Conservation (phyloP, 1,140 invertebrate genomes). For the Caerostris darwini region DNA sequence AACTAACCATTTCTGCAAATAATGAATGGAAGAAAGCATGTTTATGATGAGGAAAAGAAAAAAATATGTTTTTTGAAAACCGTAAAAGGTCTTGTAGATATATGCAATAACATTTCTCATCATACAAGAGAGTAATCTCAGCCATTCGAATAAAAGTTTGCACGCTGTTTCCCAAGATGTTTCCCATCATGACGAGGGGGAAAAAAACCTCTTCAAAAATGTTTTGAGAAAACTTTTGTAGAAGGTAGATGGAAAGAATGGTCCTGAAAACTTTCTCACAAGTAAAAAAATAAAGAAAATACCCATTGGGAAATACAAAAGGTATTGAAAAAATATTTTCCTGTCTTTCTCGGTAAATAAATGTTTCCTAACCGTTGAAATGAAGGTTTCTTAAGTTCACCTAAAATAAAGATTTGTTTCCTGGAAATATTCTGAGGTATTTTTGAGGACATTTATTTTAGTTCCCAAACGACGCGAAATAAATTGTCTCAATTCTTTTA, state of each 20-base stretch:
- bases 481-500: conserved; percentile 23
- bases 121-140: conserved; percentile 11
- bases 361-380: conserved; percentile 39
- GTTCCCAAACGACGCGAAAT: background rate
- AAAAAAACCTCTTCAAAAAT: conserved; percentile 6
- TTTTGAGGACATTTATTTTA: conserved; percentile 19
- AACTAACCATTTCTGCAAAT: background rate
- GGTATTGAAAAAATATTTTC: conserved; percentile 46
- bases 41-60: background rate
- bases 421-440: conserved; percentile 4
- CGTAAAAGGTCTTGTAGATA: conserved; percentile 25
- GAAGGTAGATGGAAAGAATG: background rate
- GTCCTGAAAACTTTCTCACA: conserved; percentile 11
- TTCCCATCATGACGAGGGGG: background rate
- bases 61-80: background rate
- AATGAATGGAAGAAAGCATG: background rate
- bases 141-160: conserved; percentile 25
- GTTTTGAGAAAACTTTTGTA: conserved; percentile 12
- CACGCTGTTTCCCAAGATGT: background rate
- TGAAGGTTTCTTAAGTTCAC: conserved; percentile 49
- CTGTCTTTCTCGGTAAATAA: conserved; percentile 1
- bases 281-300: background rate
- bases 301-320: background rate
- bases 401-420: conserved; percentile 39
- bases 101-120: conserved; percentile 51